These are phyloP conservation scores for Gallinago stenura DNA, from an alignment of 2,797 vertebrate species.

Conservation along the genomic window DNA sequence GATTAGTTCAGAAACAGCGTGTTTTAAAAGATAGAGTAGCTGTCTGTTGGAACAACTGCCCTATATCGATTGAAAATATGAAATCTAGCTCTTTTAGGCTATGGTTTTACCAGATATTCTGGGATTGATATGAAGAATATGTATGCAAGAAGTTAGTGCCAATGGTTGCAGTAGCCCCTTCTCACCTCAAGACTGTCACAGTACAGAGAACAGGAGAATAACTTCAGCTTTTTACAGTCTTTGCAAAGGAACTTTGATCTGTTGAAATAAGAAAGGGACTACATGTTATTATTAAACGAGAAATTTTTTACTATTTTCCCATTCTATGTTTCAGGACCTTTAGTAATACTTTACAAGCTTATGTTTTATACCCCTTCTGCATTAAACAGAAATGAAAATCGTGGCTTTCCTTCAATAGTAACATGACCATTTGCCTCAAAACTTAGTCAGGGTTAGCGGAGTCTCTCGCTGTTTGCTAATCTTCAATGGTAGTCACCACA, in stretches of 20 bases:
- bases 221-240: not conserved
- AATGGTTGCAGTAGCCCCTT: not conserved
- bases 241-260: not conserved
- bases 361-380: not conserved
- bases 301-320: not conserved
- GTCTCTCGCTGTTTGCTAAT: not conserved
- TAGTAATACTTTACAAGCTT: not conserved
- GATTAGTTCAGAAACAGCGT: not conserved
- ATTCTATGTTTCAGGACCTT: not conserved
- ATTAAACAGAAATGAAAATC: conserved; percentile 16
- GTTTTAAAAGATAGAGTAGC: not conserved
- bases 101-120: not conserved
- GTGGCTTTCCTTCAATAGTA: not conserved
- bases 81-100: not conserved
- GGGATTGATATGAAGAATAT: not conserved
- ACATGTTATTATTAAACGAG: not conserved
- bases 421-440: not conserved
- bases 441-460: not conserved
- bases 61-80: not conserved
- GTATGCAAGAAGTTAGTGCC: not conserved
- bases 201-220: not conserved
- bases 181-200: not conserved
- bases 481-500: not conserved
- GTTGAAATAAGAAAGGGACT: not conserved
- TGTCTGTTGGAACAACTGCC: not conserved